A percentile compares a stretch with the other conserved stretches of the same genome.
These are phyloP conservation scores for Oxycera nigricornis DNA, from an alignment of 2,888 invertebrate species.

Conservation along the genomic window DNA sequence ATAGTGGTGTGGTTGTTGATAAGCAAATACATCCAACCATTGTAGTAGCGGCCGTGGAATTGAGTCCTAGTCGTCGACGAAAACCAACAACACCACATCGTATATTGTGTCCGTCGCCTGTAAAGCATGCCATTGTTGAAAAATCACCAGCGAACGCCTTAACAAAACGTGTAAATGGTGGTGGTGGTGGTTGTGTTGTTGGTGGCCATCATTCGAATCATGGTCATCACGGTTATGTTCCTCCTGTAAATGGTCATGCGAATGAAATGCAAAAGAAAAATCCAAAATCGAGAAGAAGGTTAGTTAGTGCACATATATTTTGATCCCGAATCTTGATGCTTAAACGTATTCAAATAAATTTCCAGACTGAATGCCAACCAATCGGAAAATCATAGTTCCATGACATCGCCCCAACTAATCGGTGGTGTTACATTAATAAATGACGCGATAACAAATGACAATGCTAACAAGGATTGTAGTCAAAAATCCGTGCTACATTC, in stretches of 20 bases:
- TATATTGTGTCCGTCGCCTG: slow-evolving; percentile 63
- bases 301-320: background rate
- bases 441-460: slow-evolving; percentile 39
- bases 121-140: slow-evolving; percentile 52
- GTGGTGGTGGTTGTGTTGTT: too few species aligned
- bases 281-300: slow-evolving; percentile 51
- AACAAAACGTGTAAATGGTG: slow-evolving; percentile 15
- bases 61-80: slow-evolving; percentile 52
- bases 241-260: slow-evolving; percentile 37
- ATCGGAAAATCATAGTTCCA: slow-evolving; percentile 47
- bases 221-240: slow-evolving; percentile 17
- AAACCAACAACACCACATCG: slow-evolving; percentile 68
- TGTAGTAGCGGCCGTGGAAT: slow-evolving; percentile 26
- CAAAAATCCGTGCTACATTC: slow-evolving; percentile 51
- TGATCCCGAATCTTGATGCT: too few species aligned
- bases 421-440: slow-evolving; percentile 45
- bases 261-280: slow-evolving; percentile 47
- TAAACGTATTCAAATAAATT: background rate
- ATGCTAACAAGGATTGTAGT: slow-evolving; percentile 23
- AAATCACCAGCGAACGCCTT: slow-evolving; percentile 40
- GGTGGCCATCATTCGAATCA: slow-evolving; percentile 16
- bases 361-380: slow-evolving; percentile 47
- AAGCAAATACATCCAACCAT: slow-evolving; percentile 35
- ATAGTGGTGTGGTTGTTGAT: slow-evolving; percentile 60
- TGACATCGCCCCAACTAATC: slow-evolving; percentile 42